A percentile compares a stretch with the other conserved stretches of the same genome.
Evolutionary conservation across 2,888 invertebrate genomes (phyloP).

Genomic region (Archips xylosteana): DNA sequence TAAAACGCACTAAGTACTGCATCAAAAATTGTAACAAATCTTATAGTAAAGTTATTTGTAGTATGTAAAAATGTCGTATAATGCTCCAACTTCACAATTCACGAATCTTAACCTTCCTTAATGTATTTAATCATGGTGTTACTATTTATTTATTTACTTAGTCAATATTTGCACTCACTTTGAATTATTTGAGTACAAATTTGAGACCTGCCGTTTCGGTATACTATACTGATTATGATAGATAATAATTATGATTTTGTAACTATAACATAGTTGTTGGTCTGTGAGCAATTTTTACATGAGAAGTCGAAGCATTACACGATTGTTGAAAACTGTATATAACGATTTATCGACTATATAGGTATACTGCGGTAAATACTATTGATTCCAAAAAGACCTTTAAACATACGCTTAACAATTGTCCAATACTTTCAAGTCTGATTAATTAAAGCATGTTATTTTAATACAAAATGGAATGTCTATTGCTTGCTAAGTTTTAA

Average conservation of each 20-base stretch:
- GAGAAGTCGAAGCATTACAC: background rate
- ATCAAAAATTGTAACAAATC: slow-evolving; percentile 56
- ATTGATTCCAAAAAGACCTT: slow-evolving; percentile 13
- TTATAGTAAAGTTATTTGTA: slow-evolving; percentile 45
- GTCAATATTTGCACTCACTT: background rate
- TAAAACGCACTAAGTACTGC: slow-evolving; percentile 69
- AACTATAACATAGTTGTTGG: slow-evolving; percentile 1
- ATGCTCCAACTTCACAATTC: slow-evolving; percentile 11
- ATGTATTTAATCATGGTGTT: background rate
- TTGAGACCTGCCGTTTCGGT: background rate
- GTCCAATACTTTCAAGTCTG: slow-evolving; percentile 6
- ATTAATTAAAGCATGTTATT: slow-evolving; percentile 28
- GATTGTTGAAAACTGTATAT: slow-evolving; percentile 6
- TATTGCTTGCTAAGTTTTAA: slow-evolving; percentile 53
- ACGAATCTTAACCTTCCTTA: background rate
- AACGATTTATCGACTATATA: slow-evolving; percentile 10
- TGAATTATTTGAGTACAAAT: background rate
- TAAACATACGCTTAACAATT: slow-evolving; percentile 10
- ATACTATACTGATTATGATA: background rate
- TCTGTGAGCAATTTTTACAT: background rate
- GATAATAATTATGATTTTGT: background rate
- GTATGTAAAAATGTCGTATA: slow-evolving; percentile 29
- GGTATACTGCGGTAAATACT: slow-evolving; percentile 22
- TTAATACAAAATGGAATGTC: slow-evolving; percentile 60
- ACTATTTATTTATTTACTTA: background rate